A percentile compares a stretch with the other conserved stretches of the same genome.
phyloP scores from a whole-genome alignment of 2,888 invertebrate genomes.

The Liopterus haemorrhoidalis region DNA sequence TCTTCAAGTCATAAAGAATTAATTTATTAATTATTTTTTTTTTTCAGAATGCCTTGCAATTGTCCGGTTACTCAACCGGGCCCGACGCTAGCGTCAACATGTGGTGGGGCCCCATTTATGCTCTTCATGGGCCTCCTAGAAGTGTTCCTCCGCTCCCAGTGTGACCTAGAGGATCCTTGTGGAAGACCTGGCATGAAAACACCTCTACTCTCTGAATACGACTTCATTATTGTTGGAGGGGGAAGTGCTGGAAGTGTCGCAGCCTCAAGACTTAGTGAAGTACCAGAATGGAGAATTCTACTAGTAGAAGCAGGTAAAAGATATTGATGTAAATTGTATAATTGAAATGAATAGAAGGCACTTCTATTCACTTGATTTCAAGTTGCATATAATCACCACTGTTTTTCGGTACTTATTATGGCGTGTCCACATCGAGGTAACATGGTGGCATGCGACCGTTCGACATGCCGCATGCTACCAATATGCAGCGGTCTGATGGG shows the following conservation, averaged over 20 bases:
- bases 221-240: constrained; percentile 70
- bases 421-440: too few relatives aligned
- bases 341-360: too few relatives aligned
- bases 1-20: too few relatives aligned
- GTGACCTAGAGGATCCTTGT: constrained; percentile 82
- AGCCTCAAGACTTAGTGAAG: constrained; percentile 65
- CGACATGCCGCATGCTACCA: too few relatives aligned
- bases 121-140: constrained; percentile 84
- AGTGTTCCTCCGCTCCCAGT: constrained; percentile 78
- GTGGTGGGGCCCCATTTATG: constrained; percentile 81
- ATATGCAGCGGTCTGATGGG: too few relatives aligned
- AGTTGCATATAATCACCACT: too few relatives aligned
- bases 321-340: too few relatives aligned
- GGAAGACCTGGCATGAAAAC: constrained; percentile 59
- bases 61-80: constrained; percentile 74
- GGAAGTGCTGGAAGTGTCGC: constrained; percentile 69
- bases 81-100: constrained; percentile 78
- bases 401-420: too few relatives aligned
- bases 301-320: constrained; percentile 63
- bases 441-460: too few relatives aligned
- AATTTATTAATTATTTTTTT: constrained; percentile 16
- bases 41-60: constrained; percentile 61
- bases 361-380: too few relatives aligned
- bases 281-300: constrained; percentile 65
- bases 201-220: constrained; percentile 59